Percentiles rank a stretch among this genome's conserved stretches.
These are phyloP conservation scores for Metopolophium dirhodum DNA, from an alignment of 1,140 invertebrate species.

Conservation along the genomic window DNA sequence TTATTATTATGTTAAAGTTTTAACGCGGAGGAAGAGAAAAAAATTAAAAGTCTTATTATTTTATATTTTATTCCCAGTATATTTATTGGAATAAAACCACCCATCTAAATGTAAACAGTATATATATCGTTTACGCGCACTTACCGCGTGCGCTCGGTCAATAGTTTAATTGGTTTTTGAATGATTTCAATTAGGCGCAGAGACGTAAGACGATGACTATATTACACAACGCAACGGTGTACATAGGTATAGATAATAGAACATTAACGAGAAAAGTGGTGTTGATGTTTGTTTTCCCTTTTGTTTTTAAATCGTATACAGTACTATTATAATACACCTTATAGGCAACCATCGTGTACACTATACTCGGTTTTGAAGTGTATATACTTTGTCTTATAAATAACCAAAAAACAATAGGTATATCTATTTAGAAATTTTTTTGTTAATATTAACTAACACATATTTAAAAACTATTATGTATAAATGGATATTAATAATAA, in stretches of 20 bases:
- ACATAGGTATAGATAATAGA: background rate
- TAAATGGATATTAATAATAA: background rate
- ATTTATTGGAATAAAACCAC: constrained; percentile 31
- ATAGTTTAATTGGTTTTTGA: constrained; percentile 38
- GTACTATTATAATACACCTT: background rate
- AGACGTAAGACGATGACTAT: background rate
- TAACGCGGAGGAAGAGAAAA: background rate
- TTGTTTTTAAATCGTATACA: background rate
- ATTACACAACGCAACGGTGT: background rate
- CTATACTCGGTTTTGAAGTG: background rate
- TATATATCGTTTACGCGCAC: constrained; percentile 2
- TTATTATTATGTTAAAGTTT: background rate
- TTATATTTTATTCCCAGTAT: background rate
- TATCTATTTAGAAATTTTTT: background rate
- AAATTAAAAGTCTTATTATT: background rate
- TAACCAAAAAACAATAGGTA: background rate
- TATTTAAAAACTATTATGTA: background rate
- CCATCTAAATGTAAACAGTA: background rate
- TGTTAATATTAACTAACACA: background rate
- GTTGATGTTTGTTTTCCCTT: background rate
- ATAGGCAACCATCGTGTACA: background rate
- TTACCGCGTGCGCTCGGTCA: background rate
- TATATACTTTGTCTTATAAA: background rate
- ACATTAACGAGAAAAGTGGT: background rate
- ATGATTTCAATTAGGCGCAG: constrained; percentile 21